Evolutionary conservation across 1,140 invertebrate genomes (phyloP), one percentile per base, ranked within the genome.

Genomic region (Druon quercuslanigerum): DNA sequence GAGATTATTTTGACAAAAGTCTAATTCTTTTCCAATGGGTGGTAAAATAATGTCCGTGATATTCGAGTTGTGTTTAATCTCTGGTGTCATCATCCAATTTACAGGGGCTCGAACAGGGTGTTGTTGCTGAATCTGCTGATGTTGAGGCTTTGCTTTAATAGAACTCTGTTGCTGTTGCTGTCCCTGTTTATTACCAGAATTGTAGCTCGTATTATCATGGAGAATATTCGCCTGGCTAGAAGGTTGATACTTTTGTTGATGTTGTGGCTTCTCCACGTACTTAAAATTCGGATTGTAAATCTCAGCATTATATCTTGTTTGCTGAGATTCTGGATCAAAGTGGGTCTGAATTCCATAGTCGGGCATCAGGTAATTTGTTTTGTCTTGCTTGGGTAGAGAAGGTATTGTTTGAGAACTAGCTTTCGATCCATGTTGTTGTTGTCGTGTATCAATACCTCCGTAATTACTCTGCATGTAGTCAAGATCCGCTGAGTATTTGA

Each of bases 61-160:
- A 52, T 89, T 89, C 4, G 86, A 78, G 56, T 89, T 90, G 77
- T 91, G 89, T 56, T 91, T 91, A 3, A 92, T 87, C 76, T 92
- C 93, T 3, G 93, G 93, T 1, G 93, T 92, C 82, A 94, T 94
- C 93, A 94, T 94, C 93, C 93, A 94, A 79, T 94, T 94, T 0
- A 94, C 92, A 0, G 93, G 92, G 3, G 92, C 89, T 77, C 90
- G 90, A 4, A 87, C 82, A 0, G 86, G 54, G 5, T 88, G 83
- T 71, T 89, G 86, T n/a, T 87, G 84, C 50, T 84, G 86, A 50
- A 73, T 7, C 52, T 88, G 84, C 54, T 84, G 82, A 2, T 82
- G 70, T 25, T 82, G 79, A 20, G 82, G 79, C 76, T 83, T 84
- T 7, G 78, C 74, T 57, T 85, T 81, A 8, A 85, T 82, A 0